phyloP scores from a whole-genome alignment of 2,888 invertebrate species.

The Alloplasta piceator region DNA sequence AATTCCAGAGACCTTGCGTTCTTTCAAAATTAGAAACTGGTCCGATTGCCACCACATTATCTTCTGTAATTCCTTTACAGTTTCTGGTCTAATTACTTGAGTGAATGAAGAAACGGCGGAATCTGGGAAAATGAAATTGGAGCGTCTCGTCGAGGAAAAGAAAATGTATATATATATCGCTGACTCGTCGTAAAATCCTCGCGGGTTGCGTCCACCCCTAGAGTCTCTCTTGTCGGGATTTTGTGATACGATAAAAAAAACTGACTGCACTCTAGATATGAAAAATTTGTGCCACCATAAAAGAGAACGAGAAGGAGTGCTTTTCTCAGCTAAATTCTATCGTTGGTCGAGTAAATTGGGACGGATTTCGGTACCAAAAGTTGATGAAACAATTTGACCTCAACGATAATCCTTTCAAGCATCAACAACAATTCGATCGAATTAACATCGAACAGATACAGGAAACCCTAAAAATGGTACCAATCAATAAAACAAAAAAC shows the following conservation, averaged over 20 bases:
- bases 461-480: too few species aligned
- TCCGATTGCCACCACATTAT: too few species aligned
- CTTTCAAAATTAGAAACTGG: too few species aligned
- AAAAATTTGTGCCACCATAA: slow-evolving; percentile 21
- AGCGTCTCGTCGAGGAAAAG: slow-evolving; percentile 22
- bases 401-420: too few species aligned
- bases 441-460: not conserved
- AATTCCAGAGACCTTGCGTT: too few species aligned
- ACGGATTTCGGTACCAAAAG: too few species aligned
- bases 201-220: not conserved
- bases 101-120: slow-evolving; percentile 42
- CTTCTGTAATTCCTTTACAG: not conserved
- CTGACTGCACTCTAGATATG: slow-evolving; percentile 20
- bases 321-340: not conserved
- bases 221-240: not conserved
- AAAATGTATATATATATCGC: slow-evolving; percentile 51
- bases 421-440: not conserved
- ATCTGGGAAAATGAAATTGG: slow-evolving; percentile 32
- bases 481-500: too few species aligned
- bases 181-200: slow-evolving; percentile 13
- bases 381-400: too few species aligned
- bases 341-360: too few species aligned
- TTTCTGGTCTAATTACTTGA: slow-evolving; percentile 46
- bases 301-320: not conserved
- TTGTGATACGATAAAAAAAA: slow-evolving; percentile 17